Evolutionary conservation across 2,113 vertebrate genomes (phyloP).

Genomic region (Coturnix japonica): DNA sequence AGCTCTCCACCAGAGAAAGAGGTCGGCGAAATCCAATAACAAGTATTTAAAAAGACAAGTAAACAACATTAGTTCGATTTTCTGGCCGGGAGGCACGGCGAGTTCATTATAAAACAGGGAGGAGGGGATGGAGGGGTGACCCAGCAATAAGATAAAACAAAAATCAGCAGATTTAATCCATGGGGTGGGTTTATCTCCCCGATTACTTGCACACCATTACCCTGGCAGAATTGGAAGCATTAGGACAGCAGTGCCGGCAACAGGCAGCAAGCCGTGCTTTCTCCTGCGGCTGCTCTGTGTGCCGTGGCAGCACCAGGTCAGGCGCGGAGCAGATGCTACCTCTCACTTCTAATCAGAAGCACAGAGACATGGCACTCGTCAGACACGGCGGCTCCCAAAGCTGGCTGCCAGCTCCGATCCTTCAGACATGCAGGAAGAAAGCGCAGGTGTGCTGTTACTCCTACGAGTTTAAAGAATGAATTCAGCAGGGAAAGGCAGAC

Average conservation of each 20-base stretch:
- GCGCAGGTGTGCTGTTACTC: not conserved
- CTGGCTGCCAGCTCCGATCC: not conserved
- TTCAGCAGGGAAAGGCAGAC: not conserved
- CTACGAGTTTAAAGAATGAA: not conserved
- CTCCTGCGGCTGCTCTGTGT: not conserved
- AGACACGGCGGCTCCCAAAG: not conserved
- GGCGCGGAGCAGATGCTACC: constrained; percentile 45
- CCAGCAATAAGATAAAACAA: not conserved
- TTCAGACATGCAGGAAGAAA: accelerated
- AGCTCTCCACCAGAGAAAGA: constrained; percentile 34
- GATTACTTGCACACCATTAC: constrained; percentile 76
- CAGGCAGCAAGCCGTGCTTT: not conserved
- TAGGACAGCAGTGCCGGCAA: constrained; percentile 43
- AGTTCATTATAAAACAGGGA: not conserved
- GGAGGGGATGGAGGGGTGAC: not conserved
- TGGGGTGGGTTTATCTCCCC: constrained; percentile 13
- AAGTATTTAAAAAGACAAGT: constrained; percentile 54
- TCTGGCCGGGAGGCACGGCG: constrained; percentile 15
- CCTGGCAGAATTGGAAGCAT: constrained; percentile 66
- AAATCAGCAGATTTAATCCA: constrained; percentile 38
- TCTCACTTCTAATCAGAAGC: constrained; percentile 66
- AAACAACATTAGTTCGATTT: constrained; percentile 53
- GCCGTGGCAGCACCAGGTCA: not conserved
- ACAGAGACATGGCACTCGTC: accelerated
- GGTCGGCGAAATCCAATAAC: constrained; percentile 44